Evolutionary conservation across 2,113 vertebrate genomes (phyloP).

Genomic region (Datnioides undecimradiatus): DNA sequence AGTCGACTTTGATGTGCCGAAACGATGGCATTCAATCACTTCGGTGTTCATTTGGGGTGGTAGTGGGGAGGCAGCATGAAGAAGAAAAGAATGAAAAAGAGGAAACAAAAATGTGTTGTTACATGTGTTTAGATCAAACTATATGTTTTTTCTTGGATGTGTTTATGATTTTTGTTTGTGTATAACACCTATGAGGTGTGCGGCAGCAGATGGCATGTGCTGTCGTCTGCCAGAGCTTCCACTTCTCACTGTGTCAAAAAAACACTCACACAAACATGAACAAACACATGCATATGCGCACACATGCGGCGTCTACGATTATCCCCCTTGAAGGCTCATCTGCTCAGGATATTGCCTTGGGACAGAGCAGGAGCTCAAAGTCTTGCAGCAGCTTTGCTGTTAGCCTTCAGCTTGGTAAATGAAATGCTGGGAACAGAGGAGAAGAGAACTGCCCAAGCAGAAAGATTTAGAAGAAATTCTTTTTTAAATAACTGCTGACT

Average conservation of each 20-base stretch:
- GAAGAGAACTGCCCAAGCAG: not conserved
- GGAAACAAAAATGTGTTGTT: not conserved
- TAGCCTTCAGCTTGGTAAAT: constrained; percentile 14
- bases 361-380: constrained; percentile 54
- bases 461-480: not conserved
- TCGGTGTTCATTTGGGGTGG: constrained; percentile 1
- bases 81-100: not conserved
- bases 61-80: not conserved
- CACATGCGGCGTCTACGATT: constrained; percentile 36
- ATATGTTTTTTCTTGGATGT: not conserved
- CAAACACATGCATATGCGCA: constrained; percentile 4
- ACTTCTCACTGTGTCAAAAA: constrained; percentile 29
- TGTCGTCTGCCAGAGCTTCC: constrained; percentile 36
- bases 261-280: not conserved
- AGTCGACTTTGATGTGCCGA: constrained; percentile 39
- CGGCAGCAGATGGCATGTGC: constrained; percentile 71
- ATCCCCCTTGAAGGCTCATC: constrained; percentile 70
- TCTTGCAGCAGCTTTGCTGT: constrained; percentile 28
- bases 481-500: too few relatives aligned
- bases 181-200: constrained; percentile 24
- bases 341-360: constrained; percentile 68
- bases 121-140: not conserved
- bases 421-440: not conserved
- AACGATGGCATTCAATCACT: constrained; percentile 24
- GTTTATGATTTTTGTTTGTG: constrained; percentile 47